These are phyloP conservation scores for Diplodus sargus DNA, from an alignment of 2,797 vertebrate genomes.

Conservation along the genomic window DNA sequence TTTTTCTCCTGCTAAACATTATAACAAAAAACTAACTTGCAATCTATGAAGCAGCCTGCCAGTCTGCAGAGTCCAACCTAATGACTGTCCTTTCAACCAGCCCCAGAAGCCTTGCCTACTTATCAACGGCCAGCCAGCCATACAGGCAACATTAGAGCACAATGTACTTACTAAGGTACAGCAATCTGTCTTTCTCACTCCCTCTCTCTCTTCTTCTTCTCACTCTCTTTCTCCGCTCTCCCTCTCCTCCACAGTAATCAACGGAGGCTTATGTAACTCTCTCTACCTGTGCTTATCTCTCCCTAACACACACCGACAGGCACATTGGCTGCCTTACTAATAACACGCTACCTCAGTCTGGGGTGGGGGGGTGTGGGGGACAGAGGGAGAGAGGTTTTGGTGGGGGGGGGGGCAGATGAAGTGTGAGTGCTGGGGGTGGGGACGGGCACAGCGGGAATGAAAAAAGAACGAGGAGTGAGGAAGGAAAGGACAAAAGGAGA, in stretches of 20 bases:
- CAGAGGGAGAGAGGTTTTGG: constrained; percentile 27
- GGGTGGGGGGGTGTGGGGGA: constrained; percentile 56
- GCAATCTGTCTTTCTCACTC: constrained; percentile 77
- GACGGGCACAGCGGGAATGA: constrained; percentile 45
- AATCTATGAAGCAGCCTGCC: constrained; percentile 66
- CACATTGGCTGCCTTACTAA: constrained; percentile 86
- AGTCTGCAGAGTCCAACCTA: constrained; percentile 66
- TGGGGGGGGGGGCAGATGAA: constrained; percentile 15
- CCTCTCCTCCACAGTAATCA: constrained; percentile 84
- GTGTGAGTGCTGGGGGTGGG: constrained; percentile 33
- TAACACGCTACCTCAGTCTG: constrained; percentile 77
- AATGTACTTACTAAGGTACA: constrained; percentile 81
- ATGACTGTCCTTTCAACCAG: constrained; percentile 78
- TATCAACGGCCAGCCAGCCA: constrained; percentile 81
- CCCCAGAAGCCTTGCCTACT: constrained; percentile 73
- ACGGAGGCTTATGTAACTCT: constrained; percentile 85
- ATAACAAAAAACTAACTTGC: constrained; percentile 59
- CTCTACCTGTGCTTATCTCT: constrained; percentile 88
- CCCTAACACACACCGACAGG: constrained; percentile 83
- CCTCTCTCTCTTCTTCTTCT: constrained; percentile 56
- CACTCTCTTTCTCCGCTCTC: constrained; percentile 60
- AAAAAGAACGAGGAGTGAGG: constrained; percentile 51
- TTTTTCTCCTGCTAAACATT: constrained; percentile 57
- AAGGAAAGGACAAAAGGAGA: constrained; percentile 74
- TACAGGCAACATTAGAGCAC: constrained; percentile 80